Base-by-base conservation (phyloP, 2,888 invertebrate species). In the Epinotia demarniana region DNA sequence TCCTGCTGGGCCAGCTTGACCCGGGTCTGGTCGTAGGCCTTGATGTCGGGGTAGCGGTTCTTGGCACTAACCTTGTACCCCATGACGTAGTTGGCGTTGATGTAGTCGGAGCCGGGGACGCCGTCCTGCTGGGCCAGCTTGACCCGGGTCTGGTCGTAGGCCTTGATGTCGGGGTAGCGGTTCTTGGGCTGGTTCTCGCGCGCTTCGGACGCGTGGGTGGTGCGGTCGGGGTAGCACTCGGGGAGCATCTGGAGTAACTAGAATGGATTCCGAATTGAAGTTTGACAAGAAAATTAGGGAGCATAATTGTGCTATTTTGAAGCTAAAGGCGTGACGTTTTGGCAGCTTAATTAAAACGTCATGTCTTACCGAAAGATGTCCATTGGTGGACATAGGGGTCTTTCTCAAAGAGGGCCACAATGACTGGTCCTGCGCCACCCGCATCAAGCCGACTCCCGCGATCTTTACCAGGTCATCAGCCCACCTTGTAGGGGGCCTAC, bases 1-100 rank as follows among this genome's bases (percentile, higher is more conserved):
- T 98, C 98, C 83, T 96, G 96, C 0, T 96, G 94, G 9, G 39
- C 39, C 13, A 98, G 90, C 83, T 97, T 97, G 0, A 98, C 98
- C 82, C 98, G 92, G 9, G 98, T 98, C 90, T 98, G 98, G 92
- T 98, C 98, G n/a, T n/a, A n/a, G n/a, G n/a, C n/a, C n/a, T n/a
- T n/a, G n/a, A n/a, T n/a, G n/a, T n/a, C n/a, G n/a, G n/a, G n/a
- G n/a, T n/a, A n/a, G n/a, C n/a, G n/a, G n/a, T n/a, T n/a, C n/a
- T n/a, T n/a, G n/a, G n/a, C n/a, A n/a, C n/a, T n/a, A n/a, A n/a
- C 94, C 90, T 98, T 98, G 85, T 98, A 98, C 3, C 98, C 98
- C 88, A 97, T 95, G 0, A 98, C 98, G 85, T 97, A 97, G 87
- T 98, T 98, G 0, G 98, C 98, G 88, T 98, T 98, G 79, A 98